These are phyloP conservation scores for Balaeniceps rex DNA, from an alignment of 2,113 vertebrate species.

Conservation along the genomic window DNA sequence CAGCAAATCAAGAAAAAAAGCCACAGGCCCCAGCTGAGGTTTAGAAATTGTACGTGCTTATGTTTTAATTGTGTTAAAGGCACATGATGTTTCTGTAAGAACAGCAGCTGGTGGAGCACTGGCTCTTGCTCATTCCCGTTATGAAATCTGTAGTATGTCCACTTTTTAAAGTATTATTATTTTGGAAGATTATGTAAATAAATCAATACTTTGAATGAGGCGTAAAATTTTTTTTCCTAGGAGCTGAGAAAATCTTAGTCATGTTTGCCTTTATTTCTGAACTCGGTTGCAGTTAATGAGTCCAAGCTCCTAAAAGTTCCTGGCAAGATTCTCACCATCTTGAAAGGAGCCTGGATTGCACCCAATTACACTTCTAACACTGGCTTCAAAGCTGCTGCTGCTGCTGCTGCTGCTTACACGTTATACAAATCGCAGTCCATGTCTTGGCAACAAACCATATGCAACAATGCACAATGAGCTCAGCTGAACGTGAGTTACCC, in stretches of 20 bases:
- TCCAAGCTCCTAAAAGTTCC: background rate
- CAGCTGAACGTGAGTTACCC: background rate
- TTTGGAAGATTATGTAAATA: background rate
- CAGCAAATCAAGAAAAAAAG: background rate
- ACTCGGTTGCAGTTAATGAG: background rate
- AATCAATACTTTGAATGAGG: background rate
- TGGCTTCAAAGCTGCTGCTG: background rate
- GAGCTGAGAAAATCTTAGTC: background rate
- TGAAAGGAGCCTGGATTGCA: background rate
- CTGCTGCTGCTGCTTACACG: background rate
- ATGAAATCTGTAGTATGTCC: background rate
- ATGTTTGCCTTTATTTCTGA: background rate
- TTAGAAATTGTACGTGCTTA: background rate
- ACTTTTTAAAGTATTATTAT: background rate
- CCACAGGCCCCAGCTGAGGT: background rate
- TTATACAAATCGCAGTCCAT: background rate
- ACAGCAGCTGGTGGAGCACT: background rate
- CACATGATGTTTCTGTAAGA: background rate
- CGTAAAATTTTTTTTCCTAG: background rate
- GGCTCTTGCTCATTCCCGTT: background rate
- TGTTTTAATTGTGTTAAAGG: conserved; percentile 27
- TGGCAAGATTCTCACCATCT: background rate
- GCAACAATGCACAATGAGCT: background rate
- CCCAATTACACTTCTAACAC: background rate
- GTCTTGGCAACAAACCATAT: background rate